Conservation (phyloP, 2,797 vertebrate species). For the Pseudomugil gertrudae region DNA sequence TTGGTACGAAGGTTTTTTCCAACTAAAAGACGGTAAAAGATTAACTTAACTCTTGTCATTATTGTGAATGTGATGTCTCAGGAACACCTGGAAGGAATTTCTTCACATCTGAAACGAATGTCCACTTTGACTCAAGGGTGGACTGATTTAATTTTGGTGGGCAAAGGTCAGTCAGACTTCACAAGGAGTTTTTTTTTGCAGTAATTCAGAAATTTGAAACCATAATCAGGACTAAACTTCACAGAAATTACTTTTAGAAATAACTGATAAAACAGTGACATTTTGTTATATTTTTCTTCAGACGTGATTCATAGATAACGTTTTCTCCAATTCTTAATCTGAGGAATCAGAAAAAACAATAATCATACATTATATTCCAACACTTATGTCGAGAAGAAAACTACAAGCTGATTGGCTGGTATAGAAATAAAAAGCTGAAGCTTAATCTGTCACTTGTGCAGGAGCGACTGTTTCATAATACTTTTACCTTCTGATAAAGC, state of each 20-base stretch:
- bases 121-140: not conserved
- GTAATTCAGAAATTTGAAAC: not conserved
- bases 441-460: too few relatives aligned
- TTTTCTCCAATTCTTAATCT: too few relatives aligned
- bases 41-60: too few relatives aligned
- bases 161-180: not conserved
- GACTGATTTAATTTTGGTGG: not conserved
- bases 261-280: not conserved
- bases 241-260: not conserved
- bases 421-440: too few relatives aligned
- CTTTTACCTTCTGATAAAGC: too few relatives aligned
- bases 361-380: not conserved
- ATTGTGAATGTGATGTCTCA: not conserved
- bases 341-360: not conserved
- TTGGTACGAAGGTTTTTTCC: too few relatives aligned
- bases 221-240: not conserved
- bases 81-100: constrained; percentile 5
- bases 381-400: not conserved
- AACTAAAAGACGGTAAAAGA: too few relatives aligned
- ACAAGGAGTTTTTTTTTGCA: constrained; percentile 1
- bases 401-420: too few relatives aligned
- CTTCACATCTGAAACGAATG: constrained; percentile 7
- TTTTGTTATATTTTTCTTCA: too few relatives aligned
- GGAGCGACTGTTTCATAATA: too few relatives aligned
- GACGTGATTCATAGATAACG: too few relatives aligned